phyloP scores from a whole-genome alignment of 2,113 vertebrate genomes.

The Haplochromis burtoni region DNA sequence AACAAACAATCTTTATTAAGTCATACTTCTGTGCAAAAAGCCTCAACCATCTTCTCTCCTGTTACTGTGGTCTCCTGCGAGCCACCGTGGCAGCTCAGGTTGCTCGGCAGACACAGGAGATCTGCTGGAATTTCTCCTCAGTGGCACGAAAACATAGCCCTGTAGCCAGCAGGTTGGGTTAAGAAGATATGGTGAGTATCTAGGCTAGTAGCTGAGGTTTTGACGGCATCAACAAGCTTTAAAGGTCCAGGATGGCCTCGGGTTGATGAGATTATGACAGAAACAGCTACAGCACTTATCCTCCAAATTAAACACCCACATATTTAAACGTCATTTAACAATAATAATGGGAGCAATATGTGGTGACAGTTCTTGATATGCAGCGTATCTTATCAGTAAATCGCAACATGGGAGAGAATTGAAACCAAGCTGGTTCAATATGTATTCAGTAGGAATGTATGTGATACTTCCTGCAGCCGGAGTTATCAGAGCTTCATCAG shows the following conservation, averaged over 20 bases:
- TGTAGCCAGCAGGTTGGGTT: not conserved
- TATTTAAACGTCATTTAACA: not conserved
- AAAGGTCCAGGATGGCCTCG: not conserved
- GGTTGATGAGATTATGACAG: not conserved
- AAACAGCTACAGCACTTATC: not conserved
- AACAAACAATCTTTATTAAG: not conserved
- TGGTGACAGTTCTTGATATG: not conserved
- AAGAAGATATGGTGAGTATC: not conserved
- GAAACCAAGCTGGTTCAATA: not conserved
- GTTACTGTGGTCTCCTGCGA: not conserved
- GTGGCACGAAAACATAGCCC: not conserved
- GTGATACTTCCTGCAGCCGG: conserved; percentile 24
- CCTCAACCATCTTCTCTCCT: not conserved
- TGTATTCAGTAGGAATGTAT: not conserved
- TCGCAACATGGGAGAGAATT: not conserved
- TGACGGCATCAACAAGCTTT: not conserved
- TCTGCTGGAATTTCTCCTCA: not conserved
- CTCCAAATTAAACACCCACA: not conserved
- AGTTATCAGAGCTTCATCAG: conserved; percentile 29
- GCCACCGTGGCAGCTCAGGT: not conserved
- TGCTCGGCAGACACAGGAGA: not conserved
- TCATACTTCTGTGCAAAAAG: not conserved
- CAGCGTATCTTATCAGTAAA: not conserved
- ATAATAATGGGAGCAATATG: not conserved
- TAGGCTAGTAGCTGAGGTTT: not conserved